Conservation (phyloP, 1,140 invertebrate genomes). For the Proctacanthus coquilletti region DNA sequence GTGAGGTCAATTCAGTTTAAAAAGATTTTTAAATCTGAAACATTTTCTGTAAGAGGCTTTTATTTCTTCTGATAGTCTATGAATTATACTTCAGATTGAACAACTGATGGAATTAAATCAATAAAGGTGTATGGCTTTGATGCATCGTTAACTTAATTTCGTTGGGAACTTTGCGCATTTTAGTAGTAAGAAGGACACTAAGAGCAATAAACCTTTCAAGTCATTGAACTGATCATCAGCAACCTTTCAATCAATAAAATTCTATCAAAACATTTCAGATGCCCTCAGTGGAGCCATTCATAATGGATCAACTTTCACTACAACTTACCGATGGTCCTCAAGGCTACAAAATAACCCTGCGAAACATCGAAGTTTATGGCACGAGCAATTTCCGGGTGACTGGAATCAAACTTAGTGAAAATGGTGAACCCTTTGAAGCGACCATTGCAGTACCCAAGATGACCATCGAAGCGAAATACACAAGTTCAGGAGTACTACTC, state of each 20-base stretch:
- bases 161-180: background rate
- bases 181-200: background rate
- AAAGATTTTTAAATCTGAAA: too few relatives aligned
- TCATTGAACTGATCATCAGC: background rate
- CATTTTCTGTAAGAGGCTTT: too few relatives aligned
- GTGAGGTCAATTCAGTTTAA: too few relatives aligned
- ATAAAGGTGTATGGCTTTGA: background rate
- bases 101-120: background rate
- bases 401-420: slow-evolving; percentile 39
- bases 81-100: too few relatives aligned
- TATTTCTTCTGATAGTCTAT: too few relatives aligned
- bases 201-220: background rate
- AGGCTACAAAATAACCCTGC: slow-evolving; percentile 51
- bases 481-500: slow-evolving; percentile 51
- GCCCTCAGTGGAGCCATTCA: slow-evolving; percentile 53
- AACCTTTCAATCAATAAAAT: background rate
- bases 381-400: slow-evolving; percentile 51
- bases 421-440: slow-evolving; percentile 46
- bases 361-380: slow-evolving; percentile 49
- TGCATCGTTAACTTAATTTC: background rate
- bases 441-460: slow-evolving; percentile 47
- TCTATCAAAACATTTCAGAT: slow-evolving; percentile 26
- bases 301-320: slow-evolving; percentile 49
- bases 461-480: slow-evolving; percentile 48
- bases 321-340: slow-evolving; percentile 51